phyloP scores from a whole-genome alignment of 2,113 vertebrate species.

The Ornithorhynchus anatinus region DNA sequence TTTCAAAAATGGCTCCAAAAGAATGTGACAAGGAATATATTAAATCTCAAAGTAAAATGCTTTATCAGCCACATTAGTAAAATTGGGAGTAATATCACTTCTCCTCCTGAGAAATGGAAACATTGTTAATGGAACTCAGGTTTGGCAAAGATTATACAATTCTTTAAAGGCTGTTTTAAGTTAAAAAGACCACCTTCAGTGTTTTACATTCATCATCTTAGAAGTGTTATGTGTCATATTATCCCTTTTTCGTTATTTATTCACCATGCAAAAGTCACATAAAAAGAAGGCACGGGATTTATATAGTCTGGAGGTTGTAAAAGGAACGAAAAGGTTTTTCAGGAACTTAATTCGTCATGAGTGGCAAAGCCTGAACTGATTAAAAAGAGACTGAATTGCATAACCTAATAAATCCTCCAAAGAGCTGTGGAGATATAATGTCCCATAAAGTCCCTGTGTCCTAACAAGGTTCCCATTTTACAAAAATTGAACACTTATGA shows the following conservation, averaged over 20 bases:
- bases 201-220: neutral
- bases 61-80: constrained; percentile 1
- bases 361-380: neutral
- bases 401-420: neutral
- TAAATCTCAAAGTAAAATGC: constrained; percentile 11
- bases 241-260: neutral
- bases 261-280: neutral
- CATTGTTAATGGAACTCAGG: neutral
- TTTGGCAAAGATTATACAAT: neutral
- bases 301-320: neutral
- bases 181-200: constrained; percentile 1
- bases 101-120: constrained; percentile 6
- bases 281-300: neutral
- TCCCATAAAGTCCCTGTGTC: neutral
- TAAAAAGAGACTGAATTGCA: neutral
- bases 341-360: constrained; percentile 18
- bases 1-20: constrained; percentile 4
- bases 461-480: neutral
- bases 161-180: constrained; percentile 22
- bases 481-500: constrained; percentile 5
- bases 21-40: constrained; percentile 12
- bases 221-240: neutral
- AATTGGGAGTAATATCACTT: constrained; percentile 16
- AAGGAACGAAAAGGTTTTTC: neutral
- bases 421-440: constrained; percentile 10